Evolutionary conservation across 1,140 invertebrate genomes (phyloP), one percentile per base, ranked within the genome.

Genomic region (Leptinotarsa texana): DNA sequence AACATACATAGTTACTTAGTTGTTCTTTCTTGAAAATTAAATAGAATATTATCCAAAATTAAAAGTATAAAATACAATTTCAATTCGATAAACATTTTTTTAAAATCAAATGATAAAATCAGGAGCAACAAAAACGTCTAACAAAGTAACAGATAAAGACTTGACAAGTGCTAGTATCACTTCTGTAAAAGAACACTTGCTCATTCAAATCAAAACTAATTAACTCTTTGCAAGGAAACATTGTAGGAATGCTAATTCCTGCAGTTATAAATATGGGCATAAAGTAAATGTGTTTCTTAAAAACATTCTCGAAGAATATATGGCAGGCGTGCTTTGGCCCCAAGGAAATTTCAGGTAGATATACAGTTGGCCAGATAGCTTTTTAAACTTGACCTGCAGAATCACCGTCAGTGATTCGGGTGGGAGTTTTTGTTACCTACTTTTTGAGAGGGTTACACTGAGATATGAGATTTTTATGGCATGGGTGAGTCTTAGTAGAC

Each of bases 371-470:
- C 74, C 74, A 67, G 42, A 62, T n/a, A 47, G 63, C 66, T 69
- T 18, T 24, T 21, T 27, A 8, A 72, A 24, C 51, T 63, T 71
- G 61, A 63, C 22, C 15, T 70, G 18, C 13, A 75, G 42, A 72
- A 49, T 24, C 15, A 65, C 24, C 49, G 33, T 42, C 51, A 63
- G 33, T 51, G 33, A 75, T 27, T 72, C 21, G 62, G 11, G 15
- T 75, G 74, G 48, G 21, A 24, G 69, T 17, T 65, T 75, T 72
- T 72, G 68, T 75, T 72, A 72, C 74, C 74, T 75, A 72, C 51
- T 57, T 57, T 17, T 57, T 57, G 51, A 57, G 51, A 57, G 51
- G 51, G 51, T 57, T 57, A 57, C 51, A 11, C 33, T 42, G 33
- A 42, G 33, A 42, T 42, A 42, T 57, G 51, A 57, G 51, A 57